Base-by-base conservation (phyloP, 1,140 invertebrate species). In the Capitella teleta region DNA sequence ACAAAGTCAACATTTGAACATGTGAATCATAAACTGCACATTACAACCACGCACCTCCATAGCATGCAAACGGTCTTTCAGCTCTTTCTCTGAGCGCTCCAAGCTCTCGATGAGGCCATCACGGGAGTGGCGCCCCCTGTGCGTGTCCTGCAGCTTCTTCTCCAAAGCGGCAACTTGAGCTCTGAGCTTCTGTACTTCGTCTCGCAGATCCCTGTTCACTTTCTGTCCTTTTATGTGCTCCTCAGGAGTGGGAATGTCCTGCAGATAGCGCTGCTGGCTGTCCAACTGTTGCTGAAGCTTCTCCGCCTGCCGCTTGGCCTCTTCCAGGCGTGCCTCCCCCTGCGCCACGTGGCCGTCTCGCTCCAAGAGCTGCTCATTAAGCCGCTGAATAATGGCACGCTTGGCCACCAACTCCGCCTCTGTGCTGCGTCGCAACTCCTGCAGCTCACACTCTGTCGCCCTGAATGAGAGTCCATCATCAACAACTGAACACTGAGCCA, bases 201-300 rank as follows among this genome's bases (percentile, higher is more conserved):
- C n/a, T n/a, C n/a, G n/a, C n/a, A n/a, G n/a, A n/a, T n/a, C n/a
- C n/a, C n/a, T n/a, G n/a, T n/a, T n/a, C n/a, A n/a, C n/a, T n/a
- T n/a, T n/a, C n/a, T n/a, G n/a, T n/a, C n/a, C n/a, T n/a, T n/a
- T n/a, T n/a, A n/a, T 25, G n/a, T 23, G 10, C 16, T 44, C 42
- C 12, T 21, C 21, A 2, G 25, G 18, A 5, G 42, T 44, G 2
- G 42, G 42, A 16, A 44, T 16, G 16, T 44, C 42, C 5, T 16
- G 23, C 5, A 44, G 25, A 26, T 44, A 44, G 4, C 42, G 21
- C 42, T 44, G 23, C 23, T 26, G 2, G 21, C 42, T 26, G 25
- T 44, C 42, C 10, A 8, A 28, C 25, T 44, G 24, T 26, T 44
- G 24, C 42, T 44, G 42, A 26, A 44, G 42, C 6, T 21, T 26